These are phyloP conservation scores for Montipora capitata DNA, from an alignment of 92 coral and sea anemone genomes.

Conservation along the genomic window DNA sequence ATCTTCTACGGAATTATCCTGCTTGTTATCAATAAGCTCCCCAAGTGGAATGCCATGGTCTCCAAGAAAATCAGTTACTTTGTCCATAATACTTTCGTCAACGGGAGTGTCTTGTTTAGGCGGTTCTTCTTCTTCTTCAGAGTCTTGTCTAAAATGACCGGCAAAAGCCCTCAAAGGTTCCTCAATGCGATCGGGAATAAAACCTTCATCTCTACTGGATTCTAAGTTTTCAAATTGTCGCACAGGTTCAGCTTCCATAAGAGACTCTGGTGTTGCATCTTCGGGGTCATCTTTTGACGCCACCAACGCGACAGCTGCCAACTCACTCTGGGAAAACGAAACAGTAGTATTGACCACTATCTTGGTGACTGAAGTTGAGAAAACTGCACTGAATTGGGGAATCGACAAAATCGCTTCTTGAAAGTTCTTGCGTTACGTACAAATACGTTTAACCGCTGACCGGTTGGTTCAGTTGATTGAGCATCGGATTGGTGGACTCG, in stretches of 20 bases:
- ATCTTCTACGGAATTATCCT: slow-evolving; percentile 9
- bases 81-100: not conserved
- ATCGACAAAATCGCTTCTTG: no score
- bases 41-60: slow-evolving; percentile 11
- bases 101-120: slow-evolving; percentile 13
- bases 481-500: no score
- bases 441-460: no score
- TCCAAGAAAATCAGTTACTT: slow-evolving; percentile 21
- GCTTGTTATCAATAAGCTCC: not conserved
- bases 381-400: no score
- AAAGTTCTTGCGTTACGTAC: no score
- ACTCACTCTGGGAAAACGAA: not conserved
- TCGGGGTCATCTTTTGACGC: not conserved
- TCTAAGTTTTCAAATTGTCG: slow-evolving; percentile 7
- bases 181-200: slow-evolving; percentile 6
- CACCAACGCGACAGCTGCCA: not conserved
- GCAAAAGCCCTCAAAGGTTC: slow-evolving; percentile 13
- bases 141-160: not conserved
- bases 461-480: no score
- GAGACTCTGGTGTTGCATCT: not conserved
- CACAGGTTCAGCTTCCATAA: not conserved
- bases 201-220: slow-evolving; percentile 12
- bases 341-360: no score
- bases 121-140: not conserved
- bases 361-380: no score